Evolutionary conservation across 2,888 invertebrate species (phyloP).

Genomic region (Drosophila mimetica): DNA sequence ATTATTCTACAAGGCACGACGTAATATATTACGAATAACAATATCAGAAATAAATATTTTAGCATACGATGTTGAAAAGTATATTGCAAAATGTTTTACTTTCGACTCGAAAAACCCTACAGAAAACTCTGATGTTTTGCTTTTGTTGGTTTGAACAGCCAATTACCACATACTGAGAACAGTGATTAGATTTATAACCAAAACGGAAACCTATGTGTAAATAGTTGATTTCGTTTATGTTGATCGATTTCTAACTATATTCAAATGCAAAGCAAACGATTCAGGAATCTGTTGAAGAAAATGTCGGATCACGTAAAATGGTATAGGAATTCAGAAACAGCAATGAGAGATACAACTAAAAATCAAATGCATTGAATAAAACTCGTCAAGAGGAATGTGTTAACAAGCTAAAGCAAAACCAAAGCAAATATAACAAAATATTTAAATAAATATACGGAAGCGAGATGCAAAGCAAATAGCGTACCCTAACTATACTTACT

Average conservation of each 20-base stretch:
- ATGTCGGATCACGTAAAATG: constrained; percentile 36
- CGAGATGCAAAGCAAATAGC: constrained; percentile 38
- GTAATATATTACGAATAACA: constrained; percentile 29
- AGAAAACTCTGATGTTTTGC: constrained; percentile 19
- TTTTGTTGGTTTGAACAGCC: constrained; percentile 22
- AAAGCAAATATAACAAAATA: constrained; percentile 49
- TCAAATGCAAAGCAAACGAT: constrained; percentile 47
- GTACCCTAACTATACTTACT: constrained; percentile 22
- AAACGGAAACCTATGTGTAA: constrained; percentile 52
- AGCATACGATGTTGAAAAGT: constrained; percentile 33
- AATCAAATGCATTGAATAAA: constrained; percentile 68
- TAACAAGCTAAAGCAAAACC: constrained; percentile 62
- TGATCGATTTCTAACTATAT: constrained; percentile 52
- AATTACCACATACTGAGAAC: constrained; percentile 20
- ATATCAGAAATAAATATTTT: constrained; percentile 38
- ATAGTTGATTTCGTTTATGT: constrained; percentile 63
- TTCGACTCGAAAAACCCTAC: constrained; percentile 39
- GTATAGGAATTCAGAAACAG: constrained; percentile 38
- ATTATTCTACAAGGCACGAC: constrained; percentile 44
- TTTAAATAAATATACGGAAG: constrained; percentile 57
- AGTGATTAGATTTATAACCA: constrained; percentile 33
- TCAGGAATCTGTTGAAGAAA: constrained; percentile 48
- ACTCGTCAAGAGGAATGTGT: constrained; percentile 83
- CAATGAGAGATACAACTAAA: constrained; percentile 40
- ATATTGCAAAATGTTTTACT: constrained; percentile 28